Evolutionary conservation across 1,140 invertebrate species (phyloP).

Genomic region (Polypedilum pembai): DNA sequence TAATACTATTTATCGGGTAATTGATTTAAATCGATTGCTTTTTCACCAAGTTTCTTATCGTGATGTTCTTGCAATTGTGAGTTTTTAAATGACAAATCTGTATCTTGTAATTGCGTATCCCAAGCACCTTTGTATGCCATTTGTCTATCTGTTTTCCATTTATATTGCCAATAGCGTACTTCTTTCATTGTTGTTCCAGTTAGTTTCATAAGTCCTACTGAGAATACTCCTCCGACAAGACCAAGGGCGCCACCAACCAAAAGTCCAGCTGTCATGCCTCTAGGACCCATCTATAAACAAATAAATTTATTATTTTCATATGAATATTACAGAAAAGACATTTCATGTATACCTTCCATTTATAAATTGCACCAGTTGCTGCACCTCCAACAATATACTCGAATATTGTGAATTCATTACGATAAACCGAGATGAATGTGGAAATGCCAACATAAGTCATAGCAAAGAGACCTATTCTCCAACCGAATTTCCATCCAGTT

Average conservation of each 20-base stretch:
- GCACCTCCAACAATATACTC: conserved; percentile 57
- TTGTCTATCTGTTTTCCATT: conserved; percentile 42
- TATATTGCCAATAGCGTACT: conserved; percentile 47
- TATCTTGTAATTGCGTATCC: conserved; percentile 26
- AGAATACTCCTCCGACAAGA: conserved; percentile 44
- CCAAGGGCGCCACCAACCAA: conserved; percentile 48
- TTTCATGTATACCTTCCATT: conserved; percentile 41
- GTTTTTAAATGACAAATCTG: conserved; percentile 29
- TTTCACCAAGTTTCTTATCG: neutral
- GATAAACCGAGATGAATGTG: conserved; percentile 55
- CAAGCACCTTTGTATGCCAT: conserved; percentile 37
- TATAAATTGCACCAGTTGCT: conserved; percentile 55
- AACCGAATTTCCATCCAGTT: conserved; percentile 59
- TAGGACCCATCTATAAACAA: conserved; percentile 50
- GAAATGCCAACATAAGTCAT: conserved; percentile 52
- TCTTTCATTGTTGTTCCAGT: conserved; percentile 49
- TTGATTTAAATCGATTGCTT: neutral
- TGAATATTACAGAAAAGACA: neutral
- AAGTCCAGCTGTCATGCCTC: conserved; percentile 56
- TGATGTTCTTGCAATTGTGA: neutral
- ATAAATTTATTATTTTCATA: conserved; percentile 32
- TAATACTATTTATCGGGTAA: neutral
- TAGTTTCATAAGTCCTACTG: conserved; percentile 45
- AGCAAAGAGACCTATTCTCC: conserved; percentile 55
- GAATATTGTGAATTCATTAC: conserved; percentile 53